A percentile compares a stretch with the other conserved stretches of the same genome.
phyloP scores from a whole-genome alignment of 2,113 vertebrate genomes.

The Tenebrosternarchus preto region DNA sequence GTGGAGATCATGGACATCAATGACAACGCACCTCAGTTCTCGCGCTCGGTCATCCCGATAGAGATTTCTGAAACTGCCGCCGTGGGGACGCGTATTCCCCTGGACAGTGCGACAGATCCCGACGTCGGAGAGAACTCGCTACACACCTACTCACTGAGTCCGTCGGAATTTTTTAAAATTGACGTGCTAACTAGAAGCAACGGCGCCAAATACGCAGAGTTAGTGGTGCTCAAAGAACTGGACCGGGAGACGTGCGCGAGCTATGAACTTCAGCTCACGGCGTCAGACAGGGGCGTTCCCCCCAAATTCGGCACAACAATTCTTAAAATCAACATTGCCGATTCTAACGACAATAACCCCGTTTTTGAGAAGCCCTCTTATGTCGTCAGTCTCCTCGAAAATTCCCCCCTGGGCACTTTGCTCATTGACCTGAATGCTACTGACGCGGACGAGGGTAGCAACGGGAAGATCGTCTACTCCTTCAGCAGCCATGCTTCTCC shows the following conservation, averaged over 20 bases:
- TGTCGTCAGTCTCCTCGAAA: slow-evolving; percentile 85
- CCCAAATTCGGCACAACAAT: slow-evolving; percentile 86
- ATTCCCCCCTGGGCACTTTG: slow-evolving; percentile 83
- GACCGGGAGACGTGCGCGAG: slow-evolving; percentile 86
- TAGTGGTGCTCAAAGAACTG: slow-evolving; percentile 88
- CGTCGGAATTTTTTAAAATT: slow-evolving; percentile 86
- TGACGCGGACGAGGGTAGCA: slow-evolving; percentile 93
- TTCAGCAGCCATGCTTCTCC: slow-evolving; percentile 94
- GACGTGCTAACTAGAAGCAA: slow-evolving; percentile 89
- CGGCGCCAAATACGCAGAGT: slow-evolving; percentile 91
- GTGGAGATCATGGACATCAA: slow-evolving; percentile 97
- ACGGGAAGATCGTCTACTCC: slow-evolving; percentile 92
- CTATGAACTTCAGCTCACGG: slow-evolving; percentile 91
- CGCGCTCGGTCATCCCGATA: slow-evolving; percentile 87
- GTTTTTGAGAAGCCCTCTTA: slow-evolving; percentile 87
- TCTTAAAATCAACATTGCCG: slow-evolving; percentile 88
- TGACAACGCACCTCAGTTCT: slow-evolving; percentile 93
- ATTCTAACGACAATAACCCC: slow-evolving; percentile 98
- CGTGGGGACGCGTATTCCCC: slow-evolving; percentile 89
- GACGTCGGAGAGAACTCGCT: slow-evolving; percentile 95
- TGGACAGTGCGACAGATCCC: slow-evolving; percentile 94
- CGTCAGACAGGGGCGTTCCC: slow-evolving; percentile 90
- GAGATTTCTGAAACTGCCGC: slow-evolving; percentile 95
- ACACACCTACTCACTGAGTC: slow-evolving; percentile 86
- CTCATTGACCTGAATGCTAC: slow-evolving; percentile 94